Conservation (phyloP, 2,888 invertebrate species). For the Trachelus troglodyta region DNA sequence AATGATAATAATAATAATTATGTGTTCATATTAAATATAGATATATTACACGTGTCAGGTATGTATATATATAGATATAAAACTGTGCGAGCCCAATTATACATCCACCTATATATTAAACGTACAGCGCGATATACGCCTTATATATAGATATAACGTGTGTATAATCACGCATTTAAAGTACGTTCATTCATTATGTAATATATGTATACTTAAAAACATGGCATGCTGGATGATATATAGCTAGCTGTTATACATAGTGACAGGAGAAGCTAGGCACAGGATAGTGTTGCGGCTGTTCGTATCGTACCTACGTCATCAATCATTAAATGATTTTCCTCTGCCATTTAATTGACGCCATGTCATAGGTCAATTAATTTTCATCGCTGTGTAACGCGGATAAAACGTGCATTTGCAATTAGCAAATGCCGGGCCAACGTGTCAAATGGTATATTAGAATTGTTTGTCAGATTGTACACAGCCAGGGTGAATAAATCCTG, state of each 20-base stretch:
- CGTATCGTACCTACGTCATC: constrained; percentile 49
- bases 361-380: not conserved
- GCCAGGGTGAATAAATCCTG: not conserved
- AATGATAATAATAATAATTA: constrained; percentile 22
- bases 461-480: not conserved
- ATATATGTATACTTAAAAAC: constrained; percentile 29
- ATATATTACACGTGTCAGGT: constrained; percentile 1
- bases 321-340: not conserved
- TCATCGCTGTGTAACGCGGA: not conserved
- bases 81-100: not conserved
- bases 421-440: not conserved
- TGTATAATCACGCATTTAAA: constrained; percentile 8
- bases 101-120: constrained; percentile 7
- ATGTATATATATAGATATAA: not conserved
- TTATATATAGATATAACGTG: not conserved
- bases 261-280: constrained; percentile 67
- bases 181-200: constrained; percentile 10
- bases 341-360: not conserved
- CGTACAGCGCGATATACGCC: not conserved
- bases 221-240: constrained; percentile 64
- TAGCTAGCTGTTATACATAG: constrained; percentile 66
- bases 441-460: not conserved
- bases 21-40: constrained; percentile 9
- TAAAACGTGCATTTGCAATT: not conserved
- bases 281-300: constrained; percentile 64